A percentile compares a stretch with the other conserved stretches of the same genome.
These are phyloP conservation scores for Galaxea fascicularis DNA, from an alignment of 92 coral and sea anemone genomes.

Conservation along the genomic window DNA sequence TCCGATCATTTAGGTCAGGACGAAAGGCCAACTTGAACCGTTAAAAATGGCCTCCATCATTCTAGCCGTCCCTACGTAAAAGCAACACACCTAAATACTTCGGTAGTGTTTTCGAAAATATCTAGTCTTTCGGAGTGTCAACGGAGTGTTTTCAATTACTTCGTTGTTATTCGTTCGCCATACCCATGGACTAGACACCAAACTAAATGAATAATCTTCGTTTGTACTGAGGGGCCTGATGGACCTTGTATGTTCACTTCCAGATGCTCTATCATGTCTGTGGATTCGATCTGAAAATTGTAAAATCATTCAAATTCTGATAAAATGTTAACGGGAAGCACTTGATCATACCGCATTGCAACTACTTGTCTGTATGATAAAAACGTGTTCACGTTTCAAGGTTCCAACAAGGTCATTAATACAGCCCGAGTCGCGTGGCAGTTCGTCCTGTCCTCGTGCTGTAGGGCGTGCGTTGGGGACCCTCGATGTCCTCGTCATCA, in stretches of 20 bases:
- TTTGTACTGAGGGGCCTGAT: not conserved
- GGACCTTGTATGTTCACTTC: conserved; percentile 6
- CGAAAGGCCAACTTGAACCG: not conserved
- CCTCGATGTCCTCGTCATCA: conserved; percentile 25
- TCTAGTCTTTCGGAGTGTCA: not conserved
- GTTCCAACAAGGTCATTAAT: not conserved
- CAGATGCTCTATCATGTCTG: conserved; percentile 14
- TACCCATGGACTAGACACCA: no score
- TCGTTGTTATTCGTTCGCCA: no score
- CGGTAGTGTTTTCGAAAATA: not conserved
- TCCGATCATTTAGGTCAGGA: not conserved
- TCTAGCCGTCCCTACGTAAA: not conserved
- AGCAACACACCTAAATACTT: not conserved
- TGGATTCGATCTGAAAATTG: not conserved
- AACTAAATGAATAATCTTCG: no score
- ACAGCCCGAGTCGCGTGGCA: conserved; percentile 47
- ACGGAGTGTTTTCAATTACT: no score
- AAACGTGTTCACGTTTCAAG: conserved; percentile 11
- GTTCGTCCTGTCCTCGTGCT: no score
- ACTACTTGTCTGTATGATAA: conserved; percentile 5
- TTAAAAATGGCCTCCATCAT: not conserved
- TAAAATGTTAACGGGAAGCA: not conserved
- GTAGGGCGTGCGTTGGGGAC: conserved; percentile 40
- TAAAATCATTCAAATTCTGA: not conserved
- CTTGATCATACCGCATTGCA: not conserved